Percentiles rank a stretch among this genome's conserved stretches.
Evolutionary conservation across 2,797 vertebrate species (phyloP).

Genomic region (Tauraco hartlaubi): DNA sequence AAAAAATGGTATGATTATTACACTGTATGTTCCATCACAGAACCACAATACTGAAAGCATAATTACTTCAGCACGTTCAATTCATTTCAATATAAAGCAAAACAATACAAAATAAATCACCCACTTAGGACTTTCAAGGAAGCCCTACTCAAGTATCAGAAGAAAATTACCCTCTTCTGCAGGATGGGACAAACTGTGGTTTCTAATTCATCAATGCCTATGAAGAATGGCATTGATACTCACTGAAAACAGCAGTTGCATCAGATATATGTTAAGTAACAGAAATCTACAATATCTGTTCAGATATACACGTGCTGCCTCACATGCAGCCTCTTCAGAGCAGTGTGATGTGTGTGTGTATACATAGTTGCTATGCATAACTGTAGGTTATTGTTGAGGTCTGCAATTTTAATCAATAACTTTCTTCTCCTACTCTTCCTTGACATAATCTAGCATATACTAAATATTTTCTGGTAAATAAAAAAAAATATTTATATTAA

Average conservation of each 20-base stretch:
- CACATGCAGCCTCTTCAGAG: not conserved
- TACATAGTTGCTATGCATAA: not conserved
- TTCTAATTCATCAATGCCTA: not conserved
- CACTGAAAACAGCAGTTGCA: not conserved
- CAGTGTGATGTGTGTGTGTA: not conserved
- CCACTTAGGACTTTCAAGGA: not conserved
- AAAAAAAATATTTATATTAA: not conserved
- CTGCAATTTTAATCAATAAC: not conserved
- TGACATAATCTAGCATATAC: not conserved
- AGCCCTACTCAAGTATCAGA: not conserved
- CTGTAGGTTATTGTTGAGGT: not conserved
- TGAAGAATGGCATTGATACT: not conserved
- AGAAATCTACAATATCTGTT: not conserved
- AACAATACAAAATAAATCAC: not conserved
- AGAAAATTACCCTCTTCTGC: not conserved
- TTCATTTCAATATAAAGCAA: constrained; percentile 15
- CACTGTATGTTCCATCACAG: not conserved
- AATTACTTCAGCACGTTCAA: constrained; percentile 27
- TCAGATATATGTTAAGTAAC: not conserved
- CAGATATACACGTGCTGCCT: not conserved
- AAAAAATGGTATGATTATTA: constrained; percentile 56
- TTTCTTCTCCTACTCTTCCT: not conserved
- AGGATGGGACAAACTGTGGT: not conserved
- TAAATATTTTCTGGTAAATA: not conserved
- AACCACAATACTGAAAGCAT: constrained; percentile 5